phyloP scores from a whole-genome alignment of 2,113 vertebrate species.

The Xiphophorus couchianus region DNA sequence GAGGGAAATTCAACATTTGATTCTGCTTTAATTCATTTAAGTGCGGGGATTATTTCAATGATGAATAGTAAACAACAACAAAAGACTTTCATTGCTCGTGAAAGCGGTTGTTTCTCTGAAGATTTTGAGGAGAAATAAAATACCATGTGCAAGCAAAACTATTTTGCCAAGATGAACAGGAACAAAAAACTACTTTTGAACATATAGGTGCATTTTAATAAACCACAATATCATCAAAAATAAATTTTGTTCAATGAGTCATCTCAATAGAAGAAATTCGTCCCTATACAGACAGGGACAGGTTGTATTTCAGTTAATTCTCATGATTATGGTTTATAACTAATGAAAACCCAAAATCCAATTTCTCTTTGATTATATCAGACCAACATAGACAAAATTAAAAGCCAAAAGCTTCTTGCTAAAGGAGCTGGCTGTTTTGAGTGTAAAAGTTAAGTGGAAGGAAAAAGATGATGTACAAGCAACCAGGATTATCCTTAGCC shows the following conservation, averaged over 20 bases:
- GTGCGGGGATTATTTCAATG: neutral
- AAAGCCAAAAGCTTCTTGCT: too few relatives aligned
- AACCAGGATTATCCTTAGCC: too few relatives aligned
- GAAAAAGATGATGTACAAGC: too few relatives aligned
- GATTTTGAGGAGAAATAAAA: neutral
- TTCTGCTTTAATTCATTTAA: constrained; percentile 15
- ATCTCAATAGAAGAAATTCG: neutral
- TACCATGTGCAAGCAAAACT: neutral
- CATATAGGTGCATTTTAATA: neutral
- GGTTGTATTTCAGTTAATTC: neutral
- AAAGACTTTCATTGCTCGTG: neutral
- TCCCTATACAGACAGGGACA: neutral
- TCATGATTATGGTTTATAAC: neutral
- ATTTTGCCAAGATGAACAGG: neutral
- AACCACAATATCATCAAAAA: neutral
- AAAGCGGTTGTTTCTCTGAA: neutral
- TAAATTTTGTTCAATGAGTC: neutral
- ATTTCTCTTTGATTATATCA: too few relatives aligned
- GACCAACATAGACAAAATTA: too few relatives aligned
- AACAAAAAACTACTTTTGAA: neutral
- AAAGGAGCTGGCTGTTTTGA: too few relatives aligned
- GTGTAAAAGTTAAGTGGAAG: too few relatives aligned
- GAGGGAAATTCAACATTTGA: neutral
- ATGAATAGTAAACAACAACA: neutral
- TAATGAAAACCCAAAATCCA: neutral